Percentiles rank a stretch among this genome's conserved stretches.
phyloP scores from a whole-genome alignment of 2,797 vertebrate species.

The Scarus forsteni region DNA sequence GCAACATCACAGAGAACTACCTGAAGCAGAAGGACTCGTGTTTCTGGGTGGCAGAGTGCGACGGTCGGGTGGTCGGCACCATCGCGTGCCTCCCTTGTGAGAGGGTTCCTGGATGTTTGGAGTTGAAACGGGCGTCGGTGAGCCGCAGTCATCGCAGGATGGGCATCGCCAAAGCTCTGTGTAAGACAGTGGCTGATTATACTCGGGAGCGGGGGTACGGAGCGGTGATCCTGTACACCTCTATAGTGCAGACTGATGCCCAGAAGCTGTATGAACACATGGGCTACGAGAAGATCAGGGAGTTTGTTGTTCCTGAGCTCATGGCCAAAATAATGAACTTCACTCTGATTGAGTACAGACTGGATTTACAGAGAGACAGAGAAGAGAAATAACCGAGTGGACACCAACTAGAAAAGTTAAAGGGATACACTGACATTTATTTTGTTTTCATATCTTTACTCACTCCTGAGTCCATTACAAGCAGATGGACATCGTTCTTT shows the following conservation, averaged over 20 bases:
- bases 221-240: conserved; percentile 82
- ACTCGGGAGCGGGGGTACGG: conserved; percentile 74
- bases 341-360: conserved; percentile 82
- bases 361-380: conserved; percentile 61
- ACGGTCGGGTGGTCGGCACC: conserved; percentile 80
- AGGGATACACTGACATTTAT: too few relatives aligned
- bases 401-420: too few relatives aligned
- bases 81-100: conserved; percentile 74
- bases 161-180: conserved; percentile 85
- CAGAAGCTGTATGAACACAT: conserved; percentile 86
- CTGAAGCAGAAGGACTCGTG: conserved; percentile 68
- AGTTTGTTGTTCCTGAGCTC: conserved; percentile 66
- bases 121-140: conserved; percentile 87
- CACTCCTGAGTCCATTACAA: too few relatives aligned
- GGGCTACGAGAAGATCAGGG: conserved; percentile 78
- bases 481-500: too few relatives aligned
- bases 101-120: conserved; percentile 57
- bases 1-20: conserved; percentile 71
- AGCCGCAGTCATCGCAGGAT: conserved; percentile 77
- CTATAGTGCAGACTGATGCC: conserved; percentile 84
- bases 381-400: conserved; percentile 11
- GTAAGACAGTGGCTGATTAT: conserved; percentile 80
- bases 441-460: too few relatives aligned
- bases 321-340: conserved; percentile 78
- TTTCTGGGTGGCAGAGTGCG: conserved; percentile 88